phyloP scores from a whole-genome alignment of 30 jellyfish, hydroid and myxozoan species.

The Aurelia coerulea region DNA sequence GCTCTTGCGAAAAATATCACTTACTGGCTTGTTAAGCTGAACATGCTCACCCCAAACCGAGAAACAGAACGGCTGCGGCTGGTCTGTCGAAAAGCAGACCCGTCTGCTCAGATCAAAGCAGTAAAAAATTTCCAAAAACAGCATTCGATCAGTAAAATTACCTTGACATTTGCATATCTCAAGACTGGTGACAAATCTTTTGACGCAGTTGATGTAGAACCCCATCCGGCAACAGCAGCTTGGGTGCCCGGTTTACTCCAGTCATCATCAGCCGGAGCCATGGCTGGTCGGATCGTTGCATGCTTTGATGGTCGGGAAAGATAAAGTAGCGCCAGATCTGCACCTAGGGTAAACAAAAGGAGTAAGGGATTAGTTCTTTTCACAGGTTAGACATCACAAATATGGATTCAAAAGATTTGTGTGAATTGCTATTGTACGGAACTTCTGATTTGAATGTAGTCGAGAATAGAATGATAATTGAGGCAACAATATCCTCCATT shows the following conservation, averaged over 20 bases:
- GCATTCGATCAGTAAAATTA: neutral
- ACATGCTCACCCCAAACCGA: no score
- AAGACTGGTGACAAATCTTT: slow-evolving; percentile 81
- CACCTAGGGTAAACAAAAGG: slow-evolving; percentile 45
- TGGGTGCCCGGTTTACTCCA: slow-evolving; percentile 75
- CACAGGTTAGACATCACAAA: no score
- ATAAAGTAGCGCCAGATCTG: slow-evolving; percentile 88
- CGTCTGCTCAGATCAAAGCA: neutral
- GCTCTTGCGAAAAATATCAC: no score
- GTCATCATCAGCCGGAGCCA: slow-evolving; percentile 89
- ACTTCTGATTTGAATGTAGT: no score
- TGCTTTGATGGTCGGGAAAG: slow-evolving; percentile 86
- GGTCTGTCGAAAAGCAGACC: no score
- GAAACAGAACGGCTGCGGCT: no score
- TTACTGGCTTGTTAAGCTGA: no score
- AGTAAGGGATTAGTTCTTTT: no score
- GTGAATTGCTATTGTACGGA: no score
- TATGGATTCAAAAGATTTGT: no score
- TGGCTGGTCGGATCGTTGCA: slow-evolving; percentile 92
- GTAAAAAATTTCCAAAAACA: neutral
- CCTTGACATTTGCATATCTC: slow-evolving; percentile 85
- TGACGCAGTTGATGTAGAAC: slow-evolving; percentile 92
- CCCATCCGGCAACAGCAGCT: slow-evolving; percentile 99
- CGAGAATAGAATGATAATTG: no score
- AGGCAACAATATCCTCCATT: no score